These are phyloP conservation scores for Holothuria glaberrima DNA, from an alignment of 35 echinoderm and acorn worm species.

Conservation along the genomic window DNA sequence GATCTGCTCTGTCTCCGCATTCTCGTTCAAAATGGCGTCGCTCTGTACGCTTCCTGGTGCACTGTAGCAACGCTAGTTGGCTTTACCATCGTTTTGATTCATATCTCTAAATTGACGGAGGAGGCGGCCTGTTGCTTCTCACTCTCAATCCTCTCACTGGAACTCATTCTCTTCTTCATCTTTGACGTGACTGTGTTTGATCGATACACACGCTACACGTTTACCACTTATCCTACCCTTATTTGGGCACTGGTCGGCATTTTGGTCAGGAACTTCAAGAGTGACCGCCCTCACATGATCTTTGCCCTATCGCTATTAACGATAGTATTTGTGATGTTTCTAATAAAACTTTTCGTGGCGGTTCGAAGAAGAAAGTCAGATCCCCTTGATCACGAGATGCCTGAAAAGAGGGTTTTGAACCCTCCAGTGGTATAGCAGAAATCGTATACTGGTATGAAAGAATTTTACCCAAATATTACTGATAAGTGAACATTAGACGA, in stretches of 20 bases:
- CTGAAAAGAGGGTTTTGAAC: background rate
- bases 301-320: background rate
- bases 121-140: constrained; percentile 6
- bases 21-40: constrained; percentile 66
- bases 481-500: too few relatives aligned
- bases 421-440: background rate
- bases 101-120: background rate
- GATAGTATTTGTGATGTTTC: background rate
- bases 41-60: constrained; percentile 55
- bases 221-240: constrained; percentile 30
- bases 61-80: constrained; percentile 45
- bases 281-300: constrained; percentile 34
- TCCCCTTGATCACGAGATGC: constrained; percentile 19
- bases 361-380: background rate
- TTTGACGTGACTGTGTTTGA: constrained; percentile 54
- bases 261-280: background rate
- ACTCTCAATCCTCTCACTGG: constrained; percentile 19
- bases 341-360: background rate
- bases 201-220: constrained; percentile 44
- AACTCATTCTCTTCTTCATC: constrained; percentile 43
- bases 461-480: too few relatives aligned
- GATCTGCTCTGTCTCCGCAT: constrained; percentile 36
- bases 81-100: constrained; percentile 36
- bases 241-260: constrained; percentile 40
- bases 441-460: too few relatives aligned